These are phyloP conservation scores for Mobula hypostoma DNA, from an alignment of 2,113 vertebrate genomes.

Conservation along the genomic window DNA sequence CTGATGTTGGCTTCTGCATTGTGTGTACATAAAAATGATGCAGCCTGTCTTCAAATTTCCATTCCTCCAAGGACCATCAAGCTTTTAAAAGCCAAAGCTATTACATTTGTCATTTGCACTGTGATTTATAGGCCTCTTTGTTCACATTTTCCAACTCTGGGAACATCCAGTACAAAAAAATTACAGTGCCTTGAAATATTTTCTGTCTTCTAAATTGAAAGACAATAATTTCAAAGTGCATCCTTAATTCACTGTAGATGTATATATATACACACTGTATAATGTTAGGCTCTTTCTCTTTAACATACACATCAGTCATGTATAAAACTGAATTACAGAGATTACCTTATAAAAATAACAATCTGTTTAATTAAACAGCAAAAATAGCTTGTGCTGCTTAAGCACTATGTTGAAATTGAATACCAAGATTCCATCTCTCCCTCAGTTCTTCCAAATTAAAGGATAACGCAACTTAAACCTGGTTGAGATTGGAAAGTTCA, in stretches of 20 bases:
- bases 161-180: neutral
- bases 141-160: constrained; percentile 41
- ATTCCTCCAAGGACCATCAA: neutral
- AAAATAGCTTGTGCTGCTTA: neutral
- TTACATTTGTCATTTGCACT: constrained; percentile 23
- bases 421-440: neutral
- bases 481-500: neutral
- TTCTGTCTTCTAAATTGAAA: neutral
- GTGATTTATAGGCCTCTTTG: constrained; percentile 21
- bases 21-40: too few relatives aligned
- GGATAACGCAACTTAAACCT: neutral
- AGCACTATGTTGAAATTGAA: neutral
- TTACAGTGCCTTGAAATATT: too few relatives aligned
- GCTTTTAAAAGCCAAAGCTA: constrained; percentile 29
- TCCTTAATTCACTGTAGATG: neutral
- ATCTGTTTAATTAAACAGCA: neutral
- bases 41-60: neutral
- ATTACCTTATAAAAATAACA: too few relatives aligned
- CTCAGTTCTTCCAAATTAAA: neutral
- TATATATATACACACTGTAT: neutral
- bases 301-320: neutral
- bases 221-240: neutral
- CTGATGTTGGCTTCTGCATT: too few relatives aligned
- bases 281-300: neutral
- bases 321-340: too few relatives aligned